These are phyloP conservation scores for Piscicola geometra DNA, from an alignment of 2,888 invertebrate genomes.

Conservation along the genomic window DNA sequence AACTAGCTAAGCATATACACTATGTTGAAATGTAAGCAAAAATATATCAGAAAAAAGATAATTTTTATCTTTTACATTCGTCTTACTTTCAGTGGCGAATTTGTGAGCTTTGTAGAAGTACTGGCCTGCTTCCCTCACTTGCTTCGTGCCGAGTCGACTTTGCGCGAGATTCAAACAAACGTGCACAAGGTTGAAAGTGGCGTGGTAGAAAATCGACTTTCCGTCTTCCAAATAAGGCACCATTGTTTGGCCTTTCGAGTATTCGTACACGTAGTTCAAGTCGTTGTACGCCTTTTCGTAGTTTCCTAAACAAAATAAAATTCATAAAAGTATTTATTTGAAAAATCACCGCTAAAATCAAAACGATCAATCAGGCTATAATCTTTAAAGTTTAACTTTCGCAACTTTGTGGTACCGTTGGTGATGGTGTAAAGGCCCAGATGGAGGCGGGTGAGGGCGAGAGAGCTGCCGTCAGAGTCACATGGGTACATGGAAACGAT, in stretches of 20 bases:
- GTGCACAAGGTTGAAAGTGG: constrained; percentile 12
- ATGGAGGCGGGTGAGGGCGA: constrained; percentile 23
- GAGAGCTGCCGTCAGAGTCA: constrained; percentile 28
- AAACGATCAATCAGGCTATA: neutral
- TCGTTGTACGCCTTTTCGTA: constrained; percentile 14
- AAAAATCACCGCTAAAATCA: neutral
- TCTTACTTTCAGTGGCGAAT: constrained; percentile 28
- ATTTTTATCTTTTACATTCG: too few species aligned
- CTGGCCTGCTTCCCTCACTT: constrained; percentile 5
- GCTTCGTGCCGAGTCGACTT: neutral
- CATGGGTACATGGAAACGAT: constrained; percentile 27
- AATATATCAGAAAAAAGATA: too few species aligned
- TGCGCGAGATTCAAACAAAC: constrained; percentile 27
- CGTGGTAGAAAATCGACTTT: constrained; percentile 10
- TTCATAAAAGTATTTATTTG: neutral
- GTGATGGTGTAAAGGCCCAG: constrained; percentile 17
- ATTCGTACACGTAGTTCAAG: constrained; percentile 27
- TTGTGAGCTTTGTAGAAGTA: constrained; percentile 26
- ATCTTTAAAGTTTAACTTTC: too few species aligned
- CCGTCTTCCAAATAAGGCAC: constrained; percentile 14
- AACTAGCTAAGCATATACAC: too few species aligned
- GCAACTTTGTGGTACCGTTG: constrained; percentile 8
- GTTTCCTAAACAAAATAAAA: neutral
- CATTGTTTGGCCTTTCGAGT: neutral
- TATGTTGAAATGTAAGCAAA: too few species aligned